phyloP scores from a whole-genome alignment of 2,888 invertebrate species.

The Sinelater perroti region DNA sequence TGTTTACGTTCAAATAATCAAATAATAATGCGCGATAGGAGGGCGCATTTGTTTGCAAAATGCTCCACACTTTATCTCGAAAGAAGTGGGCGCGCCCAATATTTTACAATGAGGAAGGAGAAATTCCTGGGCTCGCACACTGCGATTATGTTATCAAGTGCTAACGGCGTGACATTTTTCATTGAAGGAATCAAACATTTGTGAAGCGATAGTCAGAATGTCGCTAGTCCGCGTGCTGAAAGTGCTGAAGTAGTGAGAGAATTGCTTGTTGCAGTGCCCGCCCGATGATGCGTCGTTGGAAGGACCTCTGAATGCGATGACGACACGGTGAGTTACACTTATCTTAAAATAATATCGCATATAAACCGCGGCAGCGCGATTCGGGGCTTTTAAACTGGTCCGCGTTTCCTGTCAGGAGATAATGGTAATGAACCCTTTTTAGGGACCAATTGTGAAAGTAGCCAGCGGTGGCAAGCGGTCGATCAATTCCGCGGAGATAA shows the following conservation, averaged over 20 bases:
- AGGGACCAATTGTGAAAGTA: constrained; percentile 25
- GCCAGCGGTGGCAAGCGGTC: constrained; percentile 27
- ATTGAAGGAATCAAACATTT: constrained; percentile 34
- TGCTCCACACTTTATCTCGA: constrained; percentile 33
- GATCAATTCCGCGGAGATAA: constrained; percentile 24
- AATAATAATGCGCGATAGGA: constrained; percentile 23
- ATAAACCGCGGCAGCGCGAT: not conserved
- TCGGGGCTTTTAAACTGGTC: constrained; percentile 17
- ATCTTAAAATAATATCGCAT: constrained; percentile 8
- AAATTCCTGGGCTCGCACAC: constrained; percentile 18
- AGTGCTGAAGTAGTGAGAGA: constrained; percentile 8
- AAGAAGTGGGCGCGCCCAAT: constrained; percentile 26
- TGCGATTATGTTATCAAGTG: constrained; percentile 9
- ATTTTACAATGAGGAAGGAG: constrained; percentile 22
- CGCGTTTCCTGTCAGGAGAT: constrained; percentile 16
- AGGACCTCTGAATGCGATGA: constrained; percentile 51
- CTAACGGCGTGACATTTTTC: constrained; percentile 26
- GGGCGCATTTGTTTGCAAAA: constrained; percentile 30
- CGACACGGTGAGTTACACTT: constrained; percentile 50
- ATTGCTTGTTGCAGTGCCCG: constrained; percentile 48
- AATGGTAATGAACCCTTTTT: constrained; percentile 20
- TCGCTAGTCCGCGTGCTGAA: constrained; percentile 1
- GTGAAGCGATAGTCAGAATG: constrained; percentile 34
- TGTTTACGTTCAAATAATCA: constrained; percentile 32
- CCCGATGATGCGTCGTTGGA: constrained; percentile 41